Evolutionary conservation across 2,888 invertebrate genomes (phyloP).

Genomic region (Rosalia funebris): DNA sequence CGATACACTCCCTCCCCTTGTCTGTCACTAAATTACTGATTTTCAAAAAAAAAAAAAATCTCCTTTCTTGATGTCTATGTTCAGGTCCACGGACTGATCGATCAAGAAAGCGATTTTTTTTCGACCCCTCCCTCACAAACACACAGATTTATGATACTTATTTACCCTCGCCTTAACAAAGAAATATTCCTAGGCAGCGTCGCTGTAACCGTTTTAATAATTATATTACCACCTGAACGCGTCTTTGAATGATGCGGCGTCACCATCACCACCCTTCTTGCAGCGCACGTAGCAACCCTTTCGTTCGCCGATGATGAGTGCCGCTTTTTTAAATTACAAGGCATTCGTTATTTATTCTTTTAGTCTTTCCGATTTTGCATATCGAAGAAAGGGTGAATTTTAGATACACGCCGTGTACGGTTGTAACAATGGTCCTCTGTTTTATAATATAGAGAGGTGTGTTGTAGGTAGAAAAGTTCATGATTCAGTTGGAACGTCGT

Average conservation of each 20-base stretch:
- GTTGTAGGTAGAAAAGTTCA: too few relatives aligned
- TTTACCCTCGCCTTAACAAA: conserved; percentile 8
- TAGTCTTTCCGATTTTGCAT: conserved; percentile 5
- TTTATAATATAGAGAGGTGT: too few relatives aligned
- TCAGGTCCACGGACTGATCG: too few relatives aligned
- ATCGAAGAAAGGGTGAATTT: not conserved
- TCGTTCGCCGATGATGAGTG: not conserved
- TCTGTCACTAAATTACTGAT: too few relatives aligned
- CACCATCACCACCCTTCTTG: conserved; percentile 6
- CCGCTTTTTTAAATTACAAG: conserved; percentile 8
- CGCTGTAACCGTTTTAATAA: conserved; percentile 10
- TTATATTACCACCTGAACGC: conserved; percentile 25
- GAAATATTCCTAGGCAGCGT: conserved; percentile 8
- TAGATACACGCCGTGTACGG: too few relatives aligned
- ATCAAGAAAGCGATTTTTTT: not conserved
- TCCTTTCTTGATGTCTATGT: too few relatives aligned
- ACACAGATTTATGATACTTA: not conserved
- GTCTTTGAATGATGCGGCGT: conserved; percentile 19
- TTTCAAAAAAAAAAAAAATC: too few relatives aligned
- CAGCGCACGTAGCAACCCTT: conserved; percentile 20
- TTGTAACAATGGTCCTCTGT: too few relatives aligned
- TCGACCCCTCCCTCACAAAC: not conserved
- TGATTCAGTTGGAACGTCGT: too few relatives aligned
- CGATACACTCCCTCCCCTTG: too few relatives aligned
- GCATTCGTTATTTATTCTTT: conserved; percentile 14